phyloP scores from a whole-genome alignment of 2,888 invertebrate species.

The Diplazon laetatorius region DNA sequence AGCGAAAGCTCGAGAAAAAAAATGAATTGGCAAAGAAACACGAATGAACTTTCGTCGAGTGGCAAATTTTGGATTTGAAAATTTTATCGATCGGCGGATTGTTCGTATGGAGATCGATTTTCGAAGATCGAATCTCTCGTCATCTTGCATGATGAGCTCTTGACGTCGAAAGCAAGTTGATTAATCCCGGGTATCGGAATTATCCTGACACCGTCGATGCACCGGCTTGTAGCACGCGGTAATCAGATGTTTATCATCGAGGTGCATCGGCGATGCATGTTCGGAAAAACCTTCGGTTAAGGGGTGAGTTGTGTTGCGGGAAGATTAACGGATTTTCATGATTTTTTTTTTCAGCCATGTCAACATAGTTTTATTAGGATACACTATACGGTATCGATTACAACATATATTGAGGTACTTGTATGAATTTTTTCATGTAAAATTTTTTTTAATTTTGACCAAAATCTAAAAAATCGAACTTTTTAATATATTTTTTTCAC shows the following conservation, averaged over 20 bases:
- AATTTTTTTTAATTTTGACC: conserved; percentile 61
- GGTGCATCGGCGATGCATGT: neutral
- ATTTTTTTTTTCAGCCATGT: too few relatives aligned
- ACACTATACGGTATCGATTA: too few relatives aligned
- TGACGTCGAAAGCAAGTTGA: conserved; percentile 33
- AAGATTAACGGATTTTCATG: too few relatives aligned
- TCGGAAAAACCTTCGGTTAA: neutral
- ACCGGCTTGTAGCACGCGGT: neutral
- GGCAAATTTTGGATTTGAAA: neutral
- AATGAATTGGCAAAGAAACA: too few relatives aligned
- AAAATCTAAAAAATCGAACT: too few relatives aligned
- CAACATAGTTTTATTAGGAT: too few relatives aligned
- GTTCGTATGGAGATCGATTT: neutral
- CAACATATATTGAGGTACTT: too few relatives aligned
- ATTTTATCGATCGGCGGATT: conserved; percentile 19
- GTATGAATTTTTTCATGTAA: too few relatives aligned
- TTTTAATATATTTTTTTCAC: neutral
- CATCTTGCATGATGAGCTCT: conserved; percentile 32
- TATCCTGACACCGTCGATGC: conserved; percentile 19
- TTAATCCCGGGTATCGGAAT: conserved; percentile 45
- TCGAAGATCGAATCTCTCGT: neutral
- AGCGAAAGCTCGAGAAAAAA: too few relatives aligned
- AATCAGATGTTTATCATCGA: conserved; percentile 42
- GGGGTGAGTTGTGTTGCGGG: too few relatives aligned
- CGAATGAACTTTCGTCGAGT: neutral